Base-by-base conservation (phyloP, 2,113 vertebrate genomes). In the Cromileptes altivelis region DNA sequence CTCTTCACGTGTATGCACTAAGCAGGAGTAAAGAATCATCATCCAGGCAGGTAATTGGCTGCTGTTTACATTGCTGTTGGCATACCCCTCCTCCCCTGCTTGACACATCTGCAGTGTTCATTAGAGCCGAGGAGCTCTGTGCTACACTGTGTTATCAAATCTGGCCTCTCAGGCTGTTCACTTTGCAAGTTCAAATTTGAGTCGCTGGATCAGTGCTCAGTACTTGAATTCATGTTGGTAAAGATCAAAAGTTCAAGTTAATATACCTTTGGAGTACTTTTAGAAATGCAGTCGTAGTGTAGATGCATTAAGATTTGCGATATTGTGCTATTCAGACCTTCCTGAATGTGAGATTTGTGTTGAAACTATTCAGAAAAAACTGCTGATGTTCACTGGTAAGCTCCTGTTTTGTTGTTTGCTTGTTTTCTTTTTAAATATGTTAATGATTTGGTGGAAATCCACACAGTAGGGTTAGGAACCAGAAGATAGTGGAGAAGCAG, bases 1-100 rank as follows among this genome's bases (percentile, higher is more conserved):
- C 78, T 81, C 61, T 73, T 88, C 84, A 72, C 42, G 49, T 90
- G 81, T 61, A 58, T 42, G 75, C 67, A 68, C 72, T 83, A 85
- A 75, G 85, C 82, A 88, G 80, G 61, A 82, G 65, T 90, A 85
- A 85, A 92, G 89, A 88, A 91, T 90, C 80, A 7, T 90, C 89
- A 92, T 80, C 91, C 88, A 93, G 90, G 81, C 91, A 93, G 91
- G 89, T 94, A 95, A 94, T 92, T 94, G 93, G 89, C 85, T 88
- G 91, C 91, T 93, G 94, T 93, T 94, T 93, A 91, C 89, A 90
- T 70, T 85, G 72, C 86, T 58, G 69, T 80, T 82, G 90, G 91
- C 87, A 18, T 73, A 18, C 61, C 91, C 81, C 86, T 80, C 86
- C 83, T 71, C 75, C 76, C 58, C 87, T 62, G 77, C 77, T 74